Conservation (phyloP, 2,797 vertebrate species). For the Xenentodon cancila region DNA sequence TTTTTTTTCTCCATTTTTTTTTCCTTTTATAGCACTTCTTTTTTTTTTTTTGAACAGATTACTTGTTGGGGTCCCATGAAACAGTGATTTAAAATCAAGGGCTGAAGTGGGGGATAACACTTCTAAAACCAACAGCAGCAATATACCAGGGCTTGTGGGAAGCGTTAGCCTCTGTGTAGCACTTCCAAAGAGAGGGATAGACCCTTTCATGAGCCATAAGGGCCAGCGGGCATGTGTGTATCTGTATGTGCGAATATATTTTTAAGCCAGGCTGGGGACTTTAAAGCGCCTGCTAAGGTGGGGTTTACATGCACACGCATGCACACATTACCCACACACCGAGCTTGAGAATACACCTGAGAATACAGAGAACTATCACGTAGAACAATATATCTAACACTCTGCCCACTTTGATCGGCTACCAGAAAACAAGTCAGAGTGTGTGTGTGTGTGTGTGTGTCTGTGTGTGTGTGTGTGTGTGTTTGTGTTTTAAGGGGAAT, state of each 20-base stretch:
- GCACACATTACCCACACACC: slow-evolving; percentile 32
- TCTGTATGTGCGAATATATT: slow-evolving; percentile 49
- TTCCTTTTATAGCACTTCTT: slow-evolving; percentile 25
- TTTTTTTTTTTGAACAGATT: slow-evolving; percentile 35
- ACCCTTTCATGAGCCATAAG: slow-evolving; percentile 63
- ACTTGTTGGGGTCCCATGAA: slow-evolving; percentile 52
- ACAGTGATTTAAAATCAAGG: slow-evolving; percentile 45
- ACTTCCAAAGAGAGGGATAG: slow-evolving; percentile 76
- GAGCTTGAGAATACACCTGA: slow-evolving; percentile 57
- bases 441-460: not conserved
- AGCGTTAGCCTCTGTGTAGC: slow-evolving; percentile 72
- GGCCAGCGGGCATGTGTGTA: slow-evolving; percentile 44
- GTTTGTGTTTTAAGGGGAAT: not conserved
- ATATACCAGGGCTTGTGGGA: slow-evolving; percentile 59
- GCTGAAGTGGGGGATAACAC: slow-evolving; percentile 24
- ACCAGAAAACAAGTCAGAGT: slow-evolving; percentile 54
- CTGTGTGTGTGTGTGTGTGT: not conserved
- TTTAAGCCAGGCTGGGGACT: slow-evolving; percentile 58
- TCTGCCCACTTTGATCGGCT: slow-evolving; percentile 73
- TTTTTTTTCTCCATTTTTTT: not conserved
- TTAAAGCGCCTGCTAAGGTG: slow-evolving; percentile 54
- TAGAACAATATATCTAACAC: slow-evolving; percentile 68
- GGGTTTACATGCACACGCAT: slow-evolving; percentile 35
- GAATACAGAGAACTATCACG: slow-evolving; percentile 64
- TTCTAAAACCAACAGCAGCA: slow-evolving; percentile 70